Percentiles rank a stretch among this genome's conserved stretches.
Evolutionary conservation across 2,797 vertebrate species (phyloP).

Genomic region (Alauda arvensis): DNA sequence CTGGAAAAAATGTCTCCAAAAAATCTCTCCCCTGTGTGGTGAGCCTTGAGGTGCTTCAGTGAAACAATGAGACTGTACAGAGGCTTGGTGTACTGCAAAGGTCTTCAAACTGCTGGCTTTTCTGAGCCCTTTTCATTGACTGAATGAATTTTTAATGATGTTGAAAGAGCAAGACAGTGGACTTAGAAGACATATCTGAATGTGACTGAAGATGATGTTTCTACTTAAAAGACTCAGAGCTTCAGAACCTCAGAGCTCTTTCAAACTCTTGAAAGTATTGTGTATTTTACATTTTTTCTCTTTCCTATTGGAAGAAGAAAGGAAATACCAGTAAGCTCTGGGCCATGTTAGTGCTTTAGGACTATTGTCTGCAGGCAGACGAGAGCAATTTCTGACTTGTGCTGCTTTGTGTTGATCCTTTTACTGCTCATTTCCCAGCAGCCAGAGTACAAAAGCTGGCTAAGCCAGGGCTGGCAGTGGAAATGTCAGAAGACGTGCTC

Average conservation of each 20-base stretch:
- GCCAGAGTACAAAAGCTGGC: background rate
- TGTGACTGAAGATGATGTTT: background rate
- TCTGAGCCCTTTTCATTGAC: background rate
- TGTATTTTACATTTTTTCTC: background rate
- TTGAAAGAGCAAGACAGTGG: background rate
- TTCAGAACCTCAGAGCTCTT: background rate
- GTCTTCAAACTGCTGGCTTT: background rate
- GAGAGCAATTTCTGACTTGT: background rate
- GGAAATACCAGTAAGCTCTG: background rate
- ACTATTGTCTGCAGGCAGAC: background rate
- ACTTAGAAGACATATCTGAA: background rate
- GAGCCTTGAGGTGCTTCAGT: background rate
- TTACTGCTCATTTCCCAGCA: background rate
- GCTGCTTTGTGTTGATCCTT: background rate
- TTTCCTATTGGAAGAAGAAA: background rate
- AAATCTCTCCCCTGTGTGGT: background rate
- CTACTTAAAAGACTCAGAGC: background rate
- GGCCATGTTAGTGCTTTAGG: fast-evolving
- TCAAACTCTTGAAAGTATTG: background rate
- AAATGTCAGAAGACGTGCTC: background rate
- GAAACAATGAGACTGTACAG: background rate
- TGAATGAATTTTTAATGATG: background rate
- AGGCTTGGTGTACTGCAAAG: background rate
- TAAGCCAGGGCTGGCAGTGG: background rate
- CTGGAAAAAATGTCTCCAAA: background rate